Conservation (phyloP, 2,113 vertebrate species). For the Clarias batrachus region DNA sequence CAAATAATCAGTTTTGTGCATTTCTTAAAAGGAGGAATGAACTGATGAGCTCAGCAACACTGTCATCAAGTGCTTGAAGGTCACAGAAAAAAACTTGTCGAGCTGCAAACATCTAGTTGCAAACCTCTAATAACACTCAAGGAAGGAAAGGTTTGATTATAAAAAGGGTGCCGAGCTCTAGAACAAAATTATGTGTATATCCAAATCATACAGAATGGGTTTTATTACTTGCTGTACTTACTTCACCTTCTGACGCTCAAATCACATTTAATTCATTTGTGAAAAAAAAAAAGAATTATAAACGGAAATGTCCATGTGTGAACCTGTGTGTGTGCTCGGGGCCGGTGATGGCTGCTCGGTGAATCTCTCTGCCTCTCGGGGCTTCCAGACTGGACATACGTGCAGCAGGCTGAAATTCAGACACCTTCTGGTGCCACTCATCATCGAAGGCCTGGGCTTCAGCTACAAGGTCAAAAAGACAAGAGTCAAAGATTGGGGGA, state of each 20-base stretch:
- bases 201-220: background rate
- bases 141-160: no score
- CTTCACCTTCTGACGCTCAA: background rate
- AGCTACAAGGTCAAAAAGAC: constrained; percentile 66
- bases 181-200: no score
- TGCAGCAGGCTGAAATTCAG: constrained; percentile 70
- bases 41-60: no score
- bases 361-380: constrained; percentile 56
- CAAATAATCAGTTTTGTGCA: no score
- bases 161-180: no score
- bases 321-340: constrained; percentile 72
- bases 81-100: no score
- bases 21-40: no score
- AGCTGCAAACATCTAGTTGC: no score
- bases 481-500: constrained; percentile 31
- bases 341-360: constrained; percentile 61
- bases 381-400: constrained; percentile 62
- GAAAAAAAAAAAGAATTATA: background rate
- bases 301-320: constrained; percentile 41
- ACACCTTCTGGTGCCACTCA: constrained; percentile 85
- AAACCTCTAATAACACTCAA: no score
- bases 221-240: background rate
- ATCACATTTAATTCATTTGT: background rate
- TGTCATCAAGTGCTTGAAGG: no score
- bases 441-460: constrained; percentile 85